Percentiles rank a stretch among this genome's conserved stretches.
Conservation (phyloP, 2,888 invertebrate species). For the Diaprepes abbreviatus region DNA sequence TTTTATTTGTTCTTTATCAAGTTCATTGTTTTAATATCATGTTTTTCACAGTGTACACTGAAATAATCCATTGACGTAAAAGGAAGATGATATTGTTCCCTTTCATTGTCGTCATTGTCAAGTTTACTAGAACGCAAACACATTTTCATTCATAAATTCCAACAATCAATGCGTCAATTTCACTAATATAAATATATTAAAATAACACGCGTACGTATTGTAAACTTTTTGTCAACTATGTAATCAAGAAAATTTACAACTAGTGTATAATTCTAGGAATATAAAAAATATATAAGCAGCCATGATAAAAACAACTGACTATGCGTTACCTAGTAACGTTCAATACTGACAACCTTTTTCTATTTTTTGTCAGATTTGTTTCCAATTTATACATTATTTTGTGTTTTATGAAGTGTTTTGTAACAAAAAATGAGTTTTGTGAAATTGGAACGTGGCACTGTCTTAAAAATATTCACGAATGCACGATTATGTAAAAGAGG, state of each 20-base stretch:
- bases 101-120: constrained; percentile 32
- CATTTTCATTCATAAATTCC: constrained; percentile 36
- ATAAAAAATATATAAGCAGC: no score
- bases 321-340: no score
- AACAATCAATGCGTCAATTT: constrained; percentile 17
- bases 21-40: neutral
- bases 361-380: no score
- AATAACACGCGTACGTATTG: neutral
- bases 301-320: no score
- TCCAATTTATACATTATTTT: no score
- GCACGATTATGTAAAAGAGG: no score
- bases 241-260: neutral
- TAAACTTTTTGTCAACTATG: neutral
- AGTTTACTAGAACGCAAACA: constrained; percentile 38
- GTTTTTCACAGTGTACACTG: neutral
- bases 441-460: no score
- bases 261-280: neutral
- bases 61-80: constrained; percentile 25
- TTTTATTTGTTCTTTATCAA: no score
- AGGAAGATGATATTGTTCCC: constrained; percentile 3
- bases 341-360: no score
- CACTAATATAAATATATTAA: neutral
- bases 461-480: no score
- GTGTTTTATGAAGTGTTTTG: no score
- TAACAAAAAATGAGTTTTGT: no score